Evolutionary conservation across 2,888 invertebrate species (phyloP), one percentile per base, ranked within the genome.

Genomic region (Campopleginae sp.): DNA sequence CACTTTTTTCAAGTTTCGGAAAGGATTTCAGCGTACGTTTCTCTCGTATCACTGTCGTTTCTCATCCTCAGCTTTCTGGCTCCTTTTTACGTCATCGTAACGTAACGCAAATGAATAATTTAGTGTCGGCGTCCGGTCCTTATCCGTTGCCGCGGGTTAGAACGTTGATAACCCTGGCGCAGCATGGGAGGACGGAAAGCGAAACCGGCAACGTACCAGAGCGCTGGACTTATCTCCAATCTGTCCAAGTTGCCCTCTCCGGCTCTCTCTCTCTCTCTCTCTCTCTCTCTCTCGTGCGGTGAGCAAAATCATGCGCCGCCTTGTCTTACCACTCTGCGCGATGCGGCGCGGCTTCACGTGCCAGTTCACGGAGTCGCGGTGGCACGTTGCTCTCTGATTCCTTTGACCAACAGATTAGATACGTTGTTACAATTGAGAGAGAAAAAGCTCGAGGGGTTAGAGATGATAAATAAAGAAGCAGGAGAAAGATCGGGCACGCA

Each of bases 31-130:
- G 27, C 48, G 33, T 5, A 74, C 76, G 80, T 80, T 80, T 76
- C 72, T 77, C 71, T 76, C 44, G 48, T 63, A 65, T 65, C 71
- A 46, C 44, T 44, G 71, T 48, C 77, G 23, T 81, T 68, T 78
- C 81, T 70, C 33, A 31, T 61, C 8, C 33, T 38, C 38, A 33
- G 14, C 44, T 19, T 42, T 54, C 77, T 27, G 70, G 42, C 8
- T 54, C 58, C 58, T 83, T 86, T 87, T 86, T 76, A 85, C 75
- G 70, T 44, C 71, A 76, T 77, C 81, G 84, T 87, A 85, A 86
- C 80, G 77, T 80, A 78, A 74, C 76, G 86, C 84, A 92, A 92
- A 93, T 92, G 92, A 92, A 93, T 93, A 92, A 92, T 92, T 92
- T 90, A 91, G 89, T 89, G 89, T 91, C 90, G 90, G 80, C 80